Conservation (phyloP, 2,113 vertebrate species). For the Ploceus nigricollis region DNA sequence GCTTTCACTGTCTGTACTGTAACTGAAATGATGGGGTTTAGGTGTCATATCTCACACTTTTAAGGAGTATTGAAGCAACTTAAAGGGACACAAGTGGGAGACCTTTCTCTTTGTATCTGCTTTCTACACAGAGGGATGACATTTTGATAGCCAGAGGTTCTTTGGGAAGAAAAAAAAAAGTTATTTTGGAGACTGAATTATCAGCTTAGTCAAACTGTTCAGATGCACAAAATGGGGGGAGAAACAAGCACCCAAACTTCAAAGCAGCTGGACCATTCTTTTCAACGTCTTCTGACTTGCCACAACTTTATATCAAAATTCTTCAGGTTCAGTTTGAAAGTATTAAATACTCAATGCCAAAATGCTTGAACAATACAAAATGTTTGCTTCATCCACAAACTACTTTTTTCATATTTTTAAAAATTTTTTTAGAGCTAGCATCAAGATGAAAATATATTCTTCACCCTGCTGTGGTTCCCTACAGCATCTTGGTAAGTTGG, state of each 20-base stretch:
- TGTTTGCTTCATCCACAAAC: not conserved
- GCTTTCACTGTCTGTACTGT: not conserved
- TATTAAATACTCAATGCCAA: not conserved
- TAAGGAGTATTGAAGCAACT: not conserved
- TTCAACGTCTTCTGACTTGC: not conserved
- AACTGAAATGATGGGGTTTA: not conserved
- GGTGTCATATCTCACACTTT: not conserved
- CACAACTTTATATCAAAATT: not conserved
- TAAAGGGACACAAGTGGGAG: not conserved
- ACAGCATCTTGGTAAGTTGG: not conserved
- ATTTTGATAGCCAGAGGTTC: constrained; percentile 1
- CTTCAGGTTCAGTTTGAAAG: not conserved
- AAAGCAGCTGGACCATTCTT: not conserved
- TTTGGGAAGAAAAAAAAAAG: not conserved
- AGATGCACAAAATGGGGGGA: not conserved
- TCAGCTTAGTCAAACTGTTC: not conserved
- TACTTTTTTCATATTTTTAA: not conserved
- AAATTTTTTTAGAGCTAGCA: not conserved
- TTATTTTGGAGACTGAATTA: not conserved
- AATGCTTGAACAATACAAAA: not conserved
- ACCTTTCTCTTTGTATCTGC: not conserved
- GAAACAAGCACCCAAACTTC: not conserved
- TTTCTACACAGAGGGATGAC: not conserved
- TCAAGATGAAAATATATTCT: not conserved
- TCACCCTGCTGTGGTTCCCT: not conserved